Base-by-base conservation (phyloP, 2,113 vertebrate species). In the Zapus hudsonius region DNA sequence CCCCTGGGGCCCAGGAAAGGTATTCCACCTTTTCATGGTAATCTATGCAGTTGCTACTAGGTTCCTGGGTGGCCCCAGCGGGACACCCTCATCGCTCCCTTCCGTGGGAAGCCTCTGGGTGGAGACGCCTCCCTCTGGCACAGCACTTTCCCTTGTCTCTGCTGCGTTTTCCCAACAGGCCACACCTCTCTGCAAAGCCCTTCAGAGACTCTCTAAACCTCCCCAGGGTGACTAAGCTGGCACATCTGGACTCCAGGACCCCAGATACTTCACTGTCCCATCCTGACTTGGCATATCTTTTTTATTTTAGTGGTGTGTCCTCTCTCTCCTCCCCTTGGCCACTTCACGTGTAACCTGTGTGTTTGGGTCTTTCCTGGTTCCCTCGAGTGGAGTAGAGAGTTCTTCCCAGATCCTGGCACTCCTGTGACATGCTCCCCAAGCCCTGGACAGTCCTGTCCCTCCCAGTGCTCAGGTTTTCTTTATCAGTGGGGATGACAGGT, bases 341-440 rank as follows among this genome's bases (percentile, higher is more conserved):
- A 40, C 7, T 16, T 63, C 8, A 7, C 17, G 47, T 7, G 31
- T 79, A 76, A 16, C 29, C 23, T 9, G 5, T 19, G 19, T 0
- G 3, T 40, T 5, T 8, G 20, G 33, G 0, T 13, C n/a, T 73
- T 63, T 31, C 36, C 59, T 44, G 40, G 25, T 2, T 44, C 40
- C 31, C 64, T 38, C 36, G 19, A 47, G 31, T 5, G 5, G 19
- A 36, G 3, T 6, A 16, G n/a, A n/a, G 38, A 19, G 22, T 12
- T 25, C 76, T 19, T 76, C 15, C 12, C 3, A 6, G 6, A 16
- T 80, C n/a, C 33, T 38, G 0, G 27, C 52, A 16, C 20, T 7
- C 5, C 55, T 29, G 4, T 23, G 42, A 5, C 47, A 19, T n/a
- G 40, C 47, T 33, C 1, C 0, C 29, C 0, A 0, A 57, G 33